Conservation (phyloP, 2,888 invertebrate genomes). For the Liposcelis brunnea region DNA sequence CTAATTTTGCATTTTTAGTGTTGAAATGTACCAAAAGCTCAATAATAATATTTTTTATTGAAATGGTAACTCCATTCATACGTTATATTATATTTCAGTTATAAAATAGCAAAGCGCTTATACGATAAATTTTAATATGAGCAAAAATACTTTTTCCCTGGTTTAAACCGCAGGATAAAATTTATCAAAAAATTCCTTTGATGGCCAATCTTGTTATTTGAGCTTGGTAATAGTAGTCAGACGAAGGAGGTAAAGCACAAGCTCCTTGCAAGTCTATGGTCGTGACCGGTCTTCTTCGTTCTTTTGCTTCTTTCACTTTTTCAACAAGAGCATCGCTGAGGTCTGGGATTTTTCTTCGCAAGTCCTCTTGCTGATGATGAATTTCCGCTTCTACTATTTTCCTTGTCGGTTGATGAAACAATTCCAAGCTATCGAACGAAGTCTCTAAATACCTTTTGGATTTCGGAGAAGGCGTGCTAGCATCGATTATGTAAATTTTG, state of each 20-base stretch:
- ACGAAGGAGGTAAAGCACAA: neutral
- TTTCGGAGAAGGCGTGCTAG: slow-evolving; percentile 4
- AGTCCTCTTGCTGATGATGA: neutral
- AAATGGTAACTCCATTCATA: no score
- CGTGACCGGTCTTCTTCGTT: neutral
- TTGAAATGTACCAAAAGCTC: no score
- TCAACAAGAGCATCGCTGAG: neutral
- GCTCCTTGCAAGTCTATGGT: slow-evolving; percentile 1
- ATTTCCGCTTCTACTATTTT: neutral
- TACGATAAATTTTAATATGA: no score
- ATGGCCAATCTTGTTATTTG: slow-evolving; percentile 1
- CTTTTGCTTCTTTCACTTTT: neutral
- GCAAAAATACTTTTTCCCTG: no score
- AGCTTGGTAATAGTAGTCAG: slow-evolving; percentile 2
- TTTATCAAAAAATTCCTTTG: slow-evolving; percentile 5
- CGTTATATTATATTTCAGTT: no score
- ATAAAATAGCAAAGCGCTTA: no score
- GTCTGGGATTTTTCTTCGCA: neutral
- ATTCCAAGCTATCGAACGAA: neutral
- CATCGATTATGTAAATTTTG: slow-evolving; percentile 6
- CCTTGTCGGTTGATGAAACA: neutral
- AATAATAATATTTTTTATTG: no score
- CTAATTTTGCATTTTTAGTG: no score
- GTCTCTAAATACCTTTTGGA: slow-evolving; percentile 1
- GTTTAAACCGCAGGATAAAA: no score